Evolutionary conservation across 2,888 invertebrate species (phyloP).

Genomic region (Fissipunctia ypsillon): DNA sequence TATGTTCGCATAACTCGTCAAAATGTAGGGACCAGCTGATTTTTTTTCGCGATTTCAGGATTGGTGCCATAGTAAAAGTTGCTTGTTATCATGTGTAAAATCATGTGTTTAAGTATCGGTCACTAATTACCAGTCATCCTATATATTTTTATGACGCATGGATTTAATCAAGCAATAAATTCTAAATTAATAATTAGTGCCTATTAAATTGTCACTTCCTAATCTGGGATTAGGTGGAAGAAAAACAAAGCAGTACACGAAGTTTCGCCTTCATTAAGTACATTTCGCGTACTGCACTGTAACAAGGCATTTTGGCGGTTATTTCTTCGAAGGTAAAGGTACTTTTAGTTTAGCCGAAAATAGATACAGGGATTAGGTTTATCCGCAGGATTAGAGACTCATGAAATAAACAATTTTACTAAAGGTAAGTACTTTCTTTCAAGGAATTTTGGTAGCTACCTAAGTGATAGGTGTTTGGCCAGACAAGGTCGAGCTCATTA

Average conservation of each 20-base stretch:
- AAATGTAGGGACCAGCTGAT: too few relatives aligned
- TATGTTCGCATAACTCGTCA: too few relatives aligned
- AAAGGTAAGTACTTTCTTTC: too few relatives aligned
- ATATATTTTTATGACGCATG: conserved; percentile 9
- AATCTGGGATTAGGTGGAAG: conserved; percentile 19
- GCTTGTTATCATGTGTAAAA: too few relatives aligned
- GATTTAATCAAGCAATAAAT: conserved; percentile 23
- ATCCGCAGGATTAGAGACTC: conserved; percentile 9
- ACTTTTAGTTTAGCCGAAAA: not conserved
- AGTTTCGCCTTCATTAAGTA: not conserved
- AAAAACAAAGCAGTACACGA: conserved; percentile 1
- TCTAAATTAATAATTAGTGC: conserved; percentile 2
- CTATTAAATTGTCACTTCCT: conserved; percentile 6
- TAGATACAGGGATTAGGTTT: not conserved
- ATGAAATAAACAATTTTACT: too few relatives aligned
- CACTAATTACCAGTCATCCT: too few relatives aligned
- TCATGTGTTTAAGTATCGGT: too few relatives aligned
- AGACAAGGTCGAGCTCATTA: not conserved
- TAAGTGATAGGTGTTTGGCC: not conserved
- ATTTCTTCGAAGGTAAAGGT: not conserved
- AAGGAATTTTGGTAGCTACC: too few relatives aligned
- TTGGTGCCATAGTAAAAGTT: too few relatives aligned
- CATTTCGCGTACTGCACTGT: not conserved
- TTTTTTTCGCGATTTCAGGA: too few relatives aligned
- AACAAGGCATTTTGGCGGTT: not conserved